Conservation (phyloP, 2,113 vertebrate species). For the Oreochromis spilurus region DNA sequence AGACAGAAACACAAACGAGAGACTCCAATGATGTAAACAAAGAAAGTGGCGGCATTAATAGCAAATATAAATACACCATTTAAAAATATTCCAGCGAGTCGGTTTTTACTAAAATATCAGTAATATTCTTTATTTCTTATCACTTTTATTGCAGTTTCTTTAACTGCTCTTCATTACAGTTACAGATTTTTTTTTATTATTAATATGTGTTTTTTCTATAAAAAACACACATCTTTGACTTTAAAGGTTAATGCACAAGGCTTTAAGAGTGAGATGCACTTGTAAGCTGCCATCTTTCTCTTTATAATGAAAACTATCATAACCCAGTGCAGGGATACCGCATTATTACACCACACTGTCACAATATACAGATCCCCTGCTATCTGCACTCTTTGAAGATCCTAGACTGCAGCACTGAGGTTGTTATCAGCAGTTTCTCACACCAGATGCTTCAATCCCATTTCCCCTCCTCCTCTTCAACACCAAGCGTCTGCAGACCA, state of each 20-base stretch:
- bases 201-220: not conserved
- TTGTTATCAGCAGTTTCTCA: conserved; percentile 28
- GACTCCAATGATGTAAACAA: not conserved
- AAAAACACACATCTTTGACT: not conserved
- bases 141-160: not conserved
- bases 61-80: not conserved
- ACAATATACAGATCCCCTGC: not conserved
- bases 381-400: not conserved
- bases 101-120: not conserved
- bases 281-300: not conserved
- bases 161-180: not conserved
- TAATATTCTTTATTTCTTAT: not conserved
- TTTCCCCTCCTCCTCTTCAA: not conserved
- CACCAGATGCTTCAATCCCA: conserved; percentile 41
- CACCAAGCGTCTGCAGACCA: not conserved
- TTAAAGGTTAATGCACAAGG: not conserved
- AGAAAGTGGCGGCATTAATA: not conserved
- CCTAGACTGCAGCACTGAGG: not conserved
- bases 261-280: not conserved
- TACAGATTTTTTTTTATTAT: not conserved
- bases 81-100: not conserved
- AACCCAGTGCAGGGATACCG: not conserved
- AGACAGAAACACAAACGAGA: not conserved
- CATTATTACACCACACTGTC: not conserved
- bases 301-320: not conserved